Base-by-base conservation (phyloP, 1,140 invertebrate species). In the Thrips palmi region DNA sequence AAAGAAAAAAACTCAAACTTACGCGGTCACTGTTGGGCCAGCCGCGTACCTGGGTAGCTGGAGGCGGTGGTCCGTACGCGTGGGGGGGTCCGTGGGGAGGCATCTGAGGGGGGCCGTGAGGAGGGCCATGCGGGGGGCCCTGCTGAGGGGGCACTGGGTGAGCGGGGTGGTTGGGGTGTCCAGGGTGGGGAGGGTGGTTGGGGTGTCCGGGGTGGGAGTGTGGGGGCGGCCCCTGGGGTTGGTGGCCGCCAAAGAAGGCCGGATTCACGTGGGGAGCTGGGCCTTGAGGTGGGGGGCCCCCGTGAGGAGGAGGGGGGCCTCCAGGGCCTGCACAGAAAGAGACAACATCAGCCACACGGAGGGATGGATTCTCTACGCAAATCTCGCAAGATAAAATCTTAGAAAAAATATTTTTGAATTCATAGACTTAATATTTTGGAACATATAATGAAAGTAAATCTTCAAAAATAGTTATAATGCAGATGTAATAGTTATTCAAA, bases 261-360 rank as follows among this genome's bases (percentile, higher is more conserved):
- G 88, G 89, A 64, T 96, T 96, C 32, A 96, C 87, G 56, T 96
- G 88, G 15, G 88, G 87, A 23, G 85, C 85, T 22, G 86, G 64
- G 43, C 59, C 60, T 51, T 67, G 66, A 22, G 65, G 65, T 44
- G 58, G 59, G 50, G 65, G 65, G 8, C 42, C 57, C 43, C 53
- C 34, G 47, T 52, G 55, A 31, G 67, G 66, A 10, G 68, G 68
- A 24, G 67, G 68, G 30, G 63, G 62, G 35, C 57, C 72, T 43
- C 72, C 71, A 24, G 70, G 72, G 21, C 44, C 44, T 45, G 23
- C 33, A 39, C 11, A 22, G 19, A 36, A 11, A 22, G 22, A 38
- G 32, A 39, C n/a, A 3, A 11, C 43, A 33, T 34, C 34, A 29
- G 17, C 27, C 39, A 32, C 14, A 45, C 22, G 31, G 31, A 7